These are phyloP conservation scores for Salarias fasciatus DNA, from an alignment of 2,797 vertebrate species.

Conservation along the genomic window DNA sequence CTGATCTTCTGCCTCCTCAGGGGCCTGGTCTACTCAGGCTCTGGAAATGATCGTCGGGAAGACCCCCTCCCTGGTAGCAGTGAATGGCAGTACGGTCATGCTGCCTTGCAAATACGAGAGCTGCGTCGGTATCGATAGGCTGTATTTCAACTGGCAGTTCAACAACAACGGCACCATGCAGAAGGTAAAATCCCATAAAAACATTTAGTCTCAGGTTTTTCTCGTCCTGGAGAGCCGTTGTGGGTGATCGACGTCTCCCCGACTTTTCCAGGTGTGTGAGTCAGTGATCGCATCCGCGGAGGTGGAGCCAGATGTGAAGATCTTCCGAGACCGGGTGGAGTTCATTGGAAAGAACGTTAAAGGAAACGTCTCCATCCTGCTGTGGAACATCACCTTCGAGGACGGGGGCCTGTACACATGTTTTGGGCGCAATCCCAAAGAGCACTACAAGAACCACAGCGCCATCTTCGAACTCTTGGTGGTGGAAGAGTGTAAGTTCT, in stretches of 20 bases:
- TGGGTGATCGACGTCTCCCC: constrained; percentile 28
- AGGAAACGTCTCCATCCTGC: constrained; percentile 90
- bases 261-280: constrained; percentile 83
- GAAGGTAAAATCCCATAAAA: constrained; percentile 55
- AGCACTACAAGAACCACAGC: constrained; percentile 85
- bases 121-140: constrained; percentile 90
- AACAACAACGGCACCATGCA: constrained; percentile 83
- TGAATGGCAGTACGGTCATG: constrained; percentile 91
- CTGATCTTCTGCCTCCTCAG: constrained; percentile 69
- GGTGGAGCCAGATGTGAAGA: constrained; percentile 64
- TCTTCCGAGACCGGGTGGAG: constrained; percentile 80
- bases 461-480: constrained; percentile 88
- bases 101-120: constrained; percentile 90
- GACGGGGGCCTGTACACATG: constrained; percentile 92
- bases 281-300: constrained; percentile 82
- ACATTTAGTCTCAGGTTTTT: not conserved
- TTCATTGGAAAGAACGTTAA: constrained; percentile 83
- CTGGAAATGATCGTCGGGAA: constrained; percentile 93
- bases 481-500: constrained; percentile 89
- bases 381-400: constrained; percentile 90
- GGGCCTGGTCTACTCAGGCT: constrained; percentile 76
- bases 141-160: constrained; percentile 91
- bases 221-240: not conserved
- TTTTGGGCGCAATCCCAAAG: constrained; percentile 91
- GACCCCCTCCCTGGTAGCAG: constrained; percentile 84